These are phyloP conservation scores for Oscheius sp. DNA, from an alignment of 2,888 invertebrate genomes.

Conservation along the genomic window DNA sequence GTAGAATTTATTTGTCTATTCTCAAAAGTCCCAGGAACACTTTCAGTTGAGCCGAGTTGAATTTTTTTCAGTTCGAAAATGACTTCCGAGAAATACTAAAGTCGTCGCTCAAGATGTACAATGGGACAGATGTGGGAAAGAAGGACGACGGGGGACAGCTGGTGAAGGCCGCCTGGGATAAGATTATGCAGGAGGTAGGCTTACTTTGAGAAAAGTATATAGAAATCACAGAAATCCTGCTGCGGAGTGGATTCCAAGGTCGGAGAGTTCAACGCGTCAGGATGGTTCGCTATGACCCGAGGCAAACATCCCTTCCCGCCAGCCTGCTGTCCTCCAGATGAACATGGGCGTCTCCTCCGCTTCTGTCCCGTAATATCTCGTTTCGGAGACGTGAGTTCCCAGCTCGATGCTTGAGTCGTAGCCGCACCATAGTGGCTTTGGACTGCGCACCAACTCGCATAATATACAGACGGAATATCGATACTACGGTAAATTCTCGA, in stretches of 20 bases:
- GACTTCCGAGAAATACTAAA: slow-evolving; percentile 71
- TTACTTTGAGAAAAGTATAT: not conserved
- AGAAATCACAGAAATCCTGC: slow-evolving; percentile 60
- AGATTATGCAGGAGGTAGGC: slow-evolving; percentile 70
- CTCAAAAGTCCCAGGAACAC: too few species aligned
- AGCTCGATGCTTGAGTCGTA: not conserved
- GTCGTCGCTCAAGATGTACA: slow-evolving; percentile 70
- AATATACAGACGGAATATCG: too few species aligned
- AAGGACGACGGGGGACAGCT: slow-evolving; percentile 48
- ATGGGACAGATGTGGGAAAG: slow-evolving; percentile 66
- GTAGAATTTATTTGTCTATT: too few species aligned
- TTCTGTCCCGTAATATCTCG: slow-evolving; percentile 66
- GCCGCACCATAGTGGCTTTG: too few species aligned
- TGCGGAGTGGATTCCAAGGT: slow-evolving; percentile 72
- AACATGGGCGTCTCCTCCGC: slow-evolving; percentile 60
- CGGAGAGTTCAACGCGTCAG: slow-evolving; percentile 69
- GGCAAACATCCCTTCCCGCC: slow-evolving; percentile 68
- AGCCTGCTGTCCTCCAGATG: slow-evolving; percentile 69
- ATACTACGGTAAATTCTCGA: too few species aligned
- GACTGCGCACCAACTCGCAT: too few species aligned
- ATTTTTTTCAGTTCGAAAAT: slow-evolving; percentile 66
- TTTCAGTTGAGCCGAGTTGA: too few species aligned
- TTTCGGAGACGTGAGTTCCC: slow-evolving; percentile 64
- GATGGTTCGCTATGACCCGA: slow-evolving; percentile 65
- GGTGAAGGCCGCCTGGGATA: slow-evolving; percentile 72